Evolutionary conservation across 1,140 invertebrate species (phyloP), one percentile per base, ranked within the genome.

Genomic region (Drosophila parabipectinata): DNA sequence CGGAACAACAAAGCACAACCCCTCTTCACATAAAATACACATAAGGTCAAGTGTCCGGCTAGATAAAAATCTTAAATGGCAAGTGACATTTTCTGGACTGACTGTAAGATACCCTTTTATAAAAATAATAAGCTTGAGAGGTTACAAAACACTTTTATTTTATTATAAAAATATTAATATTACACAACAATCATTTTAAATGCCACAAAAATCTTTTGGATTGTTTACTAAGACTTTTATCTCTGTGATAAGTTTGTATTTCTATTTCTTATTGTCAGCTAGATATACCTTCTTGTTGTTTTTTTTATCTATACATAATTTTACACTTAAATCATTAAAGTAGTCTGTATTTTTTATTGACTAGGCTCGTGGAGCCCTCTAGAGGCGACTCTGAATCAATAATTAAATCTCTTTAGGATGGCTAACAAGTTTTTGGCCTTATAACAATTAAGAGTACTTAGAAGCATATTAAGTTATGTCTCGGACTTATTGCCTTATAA

Each of bases 1-100:
- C 56, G 12, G 12, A 58, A 50, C 28, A 34, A 50, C 51, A 69
- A 69, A 47, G 30, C 14, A 24, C 44, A 21, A 59, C 53, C 41
- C 28, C 32, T 51, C 12, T 57, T 28, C 12, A 37, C 45, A 37
- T 68, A 34, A 41, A 54, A n/a, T 37, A 45, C 26, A 10, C 21
- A 21, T 56, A 69, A 69, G 64, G 41, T 69, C 64, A 69, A 39
- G 41, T 47, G 32, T 32, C 18, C 26, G 24, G 10, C 15, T 6
- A 48, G 47, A 63, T 64, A 34, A 67, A 64, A 52, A 47, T 44
- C 32, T 18, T 8, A 28, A 62, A 44, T 41, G 63, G 41, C 47
- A 39, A 15, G 5, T 32, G 3, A 39, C 14, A 24, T 15, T 48
- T 15, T 21, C n/a, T 8, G 30, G 24, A 30, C 21, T 21, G 18